phyloP scores from a whole-genome alignment of 2,797 vertebrate species.

The Apodemus agrarius region DNA sequence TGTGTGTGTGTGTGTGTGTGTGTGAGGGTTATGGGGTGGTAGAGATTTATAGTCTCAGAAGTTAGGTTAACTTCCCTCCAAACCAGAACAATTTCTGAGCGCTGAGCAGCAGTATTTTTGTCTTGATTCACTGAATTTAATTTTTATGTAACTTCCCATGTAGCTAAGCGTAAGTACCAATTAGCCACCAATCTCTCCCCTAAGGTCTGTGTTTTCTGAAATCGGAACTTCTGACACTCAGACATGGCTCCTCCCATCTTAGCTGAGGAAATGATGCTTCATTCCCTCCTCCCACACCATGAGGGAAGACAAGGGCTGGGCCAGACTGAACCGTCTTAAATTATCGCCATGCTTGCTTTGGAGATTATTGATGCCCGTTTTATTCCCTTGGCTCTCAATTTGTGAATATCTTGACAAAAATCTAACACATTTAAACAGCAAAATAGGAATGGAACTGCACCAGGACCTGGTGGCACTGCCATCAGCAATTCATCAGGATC shows the following conservation, averaged over 20 bases:
- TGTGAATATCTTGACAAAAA: background rate
- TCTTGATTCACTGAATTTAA: background rate
- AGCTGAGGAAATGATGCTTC: background rate
- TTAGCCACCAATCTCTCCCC: background rate
- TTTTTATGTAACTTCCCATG: background rate
- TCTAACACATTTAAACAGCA: background rate
- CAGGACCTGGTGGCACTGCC: background rate
- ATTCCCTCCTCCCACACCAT: background rate
- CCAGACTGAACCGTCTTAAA: background rate
- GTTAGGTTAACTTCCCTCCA: slow-evolving; percentile 52
- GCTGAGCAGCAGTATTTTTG: background rate
- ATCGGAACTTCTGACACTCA: background rate
- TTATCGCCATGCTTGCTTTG: background rate
- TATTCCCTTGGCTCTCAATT: background rate
- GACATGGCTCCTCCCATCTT: background rate
- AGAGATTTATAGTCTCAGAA: slow-evolving; percentile 21
- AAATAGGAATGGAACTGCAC: background rate
- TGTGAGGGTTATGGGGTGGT: background rate
- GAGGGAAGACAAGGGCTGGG: background rate
- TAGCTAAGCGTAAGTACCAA: background rate
- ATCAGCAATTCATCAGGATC: background rate
- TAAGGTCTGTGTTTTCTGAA: slow-evolving; percentile 38
- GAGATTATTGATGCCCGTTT: background rate
- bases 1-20: background rate
- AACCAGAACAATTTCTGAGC: slow-evolving; percentile 25